Evolutionary conservation across 2,797 vertebrate species (phyloP).

Genomic region (Pangasius larnaudii): DNA sequence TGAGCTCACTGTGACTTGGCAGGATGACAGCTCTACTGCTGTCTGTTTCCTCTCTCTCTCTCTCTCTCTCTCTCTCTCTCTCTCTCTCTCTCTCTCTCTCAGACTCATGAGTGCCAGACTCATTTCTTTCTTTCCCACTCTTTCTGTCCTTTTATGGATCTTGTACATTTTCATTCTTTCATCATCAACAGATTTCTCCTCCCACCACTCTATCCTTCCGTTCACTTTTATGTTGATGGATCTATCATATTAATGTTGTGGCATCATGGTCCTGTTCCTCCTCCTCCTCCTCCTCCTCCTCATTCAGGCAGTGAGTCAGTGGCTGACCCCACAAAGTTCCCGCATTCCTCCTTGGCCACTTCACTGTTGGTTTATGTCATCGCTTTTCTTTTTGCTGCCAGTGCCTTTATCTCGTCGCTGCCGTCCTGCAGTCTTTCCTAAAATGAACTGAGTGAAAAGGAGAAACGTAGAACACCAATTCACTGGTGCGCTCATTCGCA

Average conservation of each 20-base stretch:
- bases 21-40: constrained; percentile 52
- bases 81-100: constrained; percentile 13
- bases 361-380: constrained; percentile 3
- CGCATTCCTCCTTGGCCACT: background rate
- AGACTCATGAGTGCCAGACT: background rate
- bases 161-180: constrained; percentile 27
- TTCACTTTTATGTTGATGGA: background rate
- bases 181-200: background rate
- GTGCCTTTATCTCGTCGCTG: background rate
- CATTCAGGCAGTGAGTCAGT: background rate
- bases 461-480: constrained; percentile 5
- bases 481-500: constrained; percentile 6
- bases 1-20: constrained; percentile 59
- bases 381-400: background rate
- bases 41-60: constrained; percentile 21
- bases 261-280: background rate
- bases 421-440: constrained; percentile 20
- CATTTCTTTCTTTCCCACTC: constrained; percentile 6
- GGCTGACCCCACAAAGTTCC: constrained; percentile 3
- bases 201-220: background rate
- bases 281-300: background rate
- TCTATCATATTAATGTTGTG: background rate
- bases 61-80: constrained; percentile 31
- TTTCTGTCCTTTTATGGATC: background rate
- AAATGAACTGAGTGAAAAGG: constrained; percentile 15